A percentile compares a stretch with the other conserved stretches of the same genome.
These are phyloP conservation scores for Botia almorhae DNA, from an alignment of 2,797 vertebrate genomes.

Conservation along the genomic window DNA sequence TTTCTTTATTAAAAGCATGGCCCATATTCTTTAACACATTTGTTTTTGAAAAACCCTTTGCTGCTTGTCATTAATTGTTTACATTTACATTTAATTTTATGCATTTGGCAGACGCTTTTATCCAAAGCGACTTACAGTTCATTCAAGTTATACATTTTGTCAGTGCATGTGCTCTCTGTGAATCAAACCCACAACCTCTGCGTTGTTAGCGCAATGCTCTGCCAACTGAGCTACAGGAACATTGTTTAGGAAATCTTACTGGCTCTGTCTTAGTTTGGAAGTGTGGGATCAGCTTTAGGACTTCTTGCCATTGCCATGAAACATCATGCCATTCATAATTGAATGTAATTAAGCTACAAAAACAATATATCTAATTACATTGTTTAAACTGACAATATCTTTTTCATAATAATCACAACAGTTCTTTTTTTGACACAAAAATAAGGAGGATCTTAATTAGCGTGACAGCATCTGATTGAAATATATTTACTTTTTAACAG, in stretches of 20 bases:
- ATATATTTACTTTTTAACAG: background rate
- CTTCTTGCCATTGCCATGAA: background rate
- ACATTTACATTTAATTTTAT: too few relatives aligned
- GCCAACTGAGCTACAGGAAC: too few relatives aligned
- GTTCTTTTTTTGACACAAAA: background rate
- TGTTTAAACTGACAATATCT: background rate
- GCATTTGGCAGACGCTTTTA: too few relatives aligned
- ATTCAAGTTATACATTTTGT: too few relatives aligned
- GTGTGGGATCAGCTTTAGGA: background rate
- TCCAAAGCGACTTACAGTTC: too few relatives aligned
- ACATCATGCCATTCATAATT: background rate
- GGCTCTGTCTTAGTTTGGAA: background rate
- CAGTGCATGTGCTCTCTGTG: too few relatives aligned
- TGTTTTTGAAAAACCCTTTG: background rate
- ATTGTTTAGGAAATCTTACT: background rate
- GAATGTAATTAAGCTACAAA: background rate
- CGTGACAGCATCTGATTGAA: background rate
- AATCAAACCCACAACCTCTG: too few relatives aligned
- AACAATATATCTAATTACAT: background rate
- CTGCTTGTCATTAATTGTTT: conserved; percentile 11
- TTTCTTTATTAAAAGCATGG: background rate
- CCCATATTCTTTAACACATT: background rate
- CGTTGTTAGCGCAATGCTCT: too few relatives aligned
- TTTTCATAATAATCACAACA: background rate
- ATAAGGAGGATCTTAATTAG: background rate